Conservation (phyloP, 2,113 vertebrate species). For the Taxidea taxus region DNA sequence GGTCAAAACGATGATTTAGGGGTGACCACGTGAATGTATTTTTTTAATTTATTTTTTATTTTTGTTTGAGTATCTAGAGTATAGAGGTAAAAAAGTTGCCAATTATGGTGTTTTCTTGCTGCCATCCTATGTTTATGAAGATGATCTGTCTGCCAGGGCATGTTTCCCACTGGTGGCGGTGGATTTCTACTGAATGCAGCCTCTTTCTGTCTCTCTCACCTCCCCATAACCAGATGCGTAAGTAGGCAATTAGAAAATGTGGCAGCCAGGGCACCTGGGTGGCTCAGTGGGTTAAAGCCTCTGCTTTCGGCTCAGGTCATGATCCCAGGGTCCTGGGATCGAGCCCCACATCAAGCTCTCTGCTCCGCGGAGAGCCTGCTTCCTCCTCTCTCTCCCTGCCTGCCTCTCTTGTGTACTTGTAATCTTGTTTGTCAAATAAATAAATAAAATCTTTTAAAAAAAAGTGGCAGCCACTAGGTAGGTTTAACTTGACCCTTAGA, state of each 20-base stretch:
- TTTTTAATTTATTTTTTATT: background rate
- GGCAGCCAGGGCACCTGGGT: no score
- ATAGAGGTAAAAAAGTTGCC: background rate
- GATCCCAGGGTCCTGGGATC: no score
- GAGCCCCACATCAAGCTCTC: no score
- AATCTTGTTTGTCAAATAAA: no score
- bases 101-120: background rate
- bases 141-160: no score
- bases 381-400: no score
- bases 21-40: background rate
- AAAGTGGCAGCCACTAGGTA: rapidly evolving
- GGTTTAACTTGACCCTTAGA: background rate
- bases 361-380: no score
- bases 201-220: background rate
- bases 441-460: no score
- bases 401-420: no score
- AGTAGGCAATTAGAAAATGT: background rate
- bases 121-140: background rate
- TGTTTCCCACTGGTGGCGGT: rapidly evolving
- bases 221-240: background rate
- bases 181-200: background rate
- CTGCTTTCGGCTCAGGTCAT: no score
- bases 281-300: no score
- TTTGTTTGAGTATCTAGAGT: background rate
- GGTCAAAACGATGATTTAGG: background rate